A percentile compares a stretch with the other conserved stretches of the same genome.
These are phyloP conservation scores for Falco novaeseelandiae DNA, from an alignment of 2,797 vertebrate species.

Conservation along the genomic window DNA sequence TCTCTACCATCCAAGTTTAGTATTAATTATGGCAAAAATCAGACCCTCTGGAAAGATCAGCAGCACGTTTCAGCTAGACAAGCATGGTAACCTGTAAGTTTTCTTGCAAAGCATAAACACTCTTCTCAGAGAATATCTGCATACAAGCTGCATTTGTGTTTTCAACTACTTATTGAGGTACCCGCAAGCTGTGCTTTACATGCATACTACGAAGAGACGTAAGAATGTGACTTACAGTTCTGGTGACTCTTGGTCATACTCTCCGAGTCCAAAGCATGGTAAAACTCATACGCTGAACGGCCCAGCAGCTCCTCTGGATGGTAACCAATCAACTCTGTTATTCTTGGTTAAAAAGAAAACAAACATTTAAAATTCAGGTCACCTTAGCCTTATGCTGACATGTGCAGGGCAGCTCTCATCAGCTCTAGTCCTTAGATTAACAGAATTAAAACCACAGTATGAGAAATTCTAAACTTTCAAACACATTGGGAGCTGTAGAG, in stretches of 20 bases:
- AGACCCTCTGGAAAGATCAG: neutral
- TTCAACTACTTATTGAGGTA: neutral
- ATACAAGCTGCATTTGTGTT: neutral
- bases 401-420: neutral
- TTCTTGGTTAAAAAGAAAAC: constrained; percentile 75
- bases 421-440: neutral
- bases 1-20: neutral
- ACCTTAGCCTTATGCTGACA: neutral
- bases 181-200: neutral
- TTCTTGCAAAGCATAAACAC: neutral
- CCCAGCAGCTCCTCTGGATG: constrained; percentile 93
- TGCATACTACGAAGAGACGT: neutral
- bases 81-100: neutral
- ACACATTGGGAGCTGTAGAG: neutral
- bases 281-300: constrained; percentile 94
- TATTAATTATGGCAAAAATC: neutral
- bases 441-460: neutral
- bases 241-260: constrained; percentile 95
- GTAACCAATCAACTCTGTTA: constrained; percentile 93
- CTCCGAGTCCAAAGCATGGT: constrained; percentile 93
- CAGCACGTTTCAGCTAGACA: neutral
- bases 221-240: constrained; percentile 84
- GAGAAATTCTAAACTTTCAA: neutral
- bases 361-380: neutral
- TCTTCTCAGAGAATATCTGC: neutral